Conservation (phyloP, 2,888 invertebrate genomes). For the Oxytorus armatus region DNA sequence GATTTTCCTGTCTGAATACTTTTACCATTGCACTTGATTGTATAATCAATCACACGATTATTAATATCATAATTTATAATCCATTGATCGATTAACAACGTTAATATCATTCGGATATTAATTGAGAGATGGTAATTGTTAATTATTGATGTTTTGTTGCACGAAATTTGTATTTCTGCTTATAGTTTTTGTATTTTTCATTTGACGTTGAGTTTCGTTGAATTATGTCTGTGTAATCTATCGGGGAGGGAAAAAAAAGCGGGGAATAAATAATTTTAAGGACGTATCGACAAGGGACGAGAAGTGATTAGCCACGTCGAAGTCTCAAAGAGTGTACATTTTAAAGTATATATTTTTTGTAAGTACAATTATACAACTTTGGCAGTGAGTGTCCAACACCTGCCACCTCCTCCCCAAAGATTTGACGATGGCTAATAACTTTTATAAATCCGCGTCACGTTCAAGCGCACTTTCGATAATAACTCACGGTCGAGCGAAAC, state of each 20-base stretch:
- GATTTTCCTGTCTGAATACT: neutral
- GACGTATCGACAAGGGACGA: too few relatives aligned
- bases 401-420: neutral
- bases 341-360: too few relatives aligned
- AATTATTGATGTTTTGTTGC: neutral
- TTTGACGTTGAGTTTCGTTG: neutral
- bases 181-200: neutral
- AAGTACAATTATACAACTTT: neutral
- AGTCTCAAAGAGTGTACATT: too few relatives aligned
- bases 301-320: too few relatives aligned
- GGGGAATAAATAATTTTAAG: neutral
- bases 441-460: conserved; percentile 60
- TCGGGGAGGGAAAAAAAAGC: neutral
- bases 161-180: neutral
- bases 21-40: neutral
- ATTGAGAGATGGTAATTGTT: neutral
- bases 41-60: neutral
- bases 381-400: neutral
- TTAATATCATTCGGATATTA: neutral
- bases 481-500: conserved; percentile 38
- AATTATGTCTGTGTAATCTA: neutral
- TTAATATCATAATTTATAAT: neutral
- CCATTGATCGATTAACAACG: neutral
- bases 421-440: conserved; percentile 62
- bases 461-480: neutral